phyloP scores from a whole-genome alignment of 2,113 vertebrate species.

The zebrafish (Danio rerio) region GRCz12tu NC_133193.1:5124501-5125000 shows the following conservation, averaged over 20 bases:
- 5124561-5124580: background rate
- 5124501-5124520: constrained; percentile 35
- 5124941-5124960: background rate
- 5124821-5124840: constrained; percentile 24
- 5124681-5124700: background rate
- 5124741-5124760: background rate
- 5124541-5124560: constrained; percentile 35
- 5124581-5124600: background rate
- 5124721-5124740: constrained; percentile 5
- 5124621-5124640: background rate
- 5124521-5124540: constrained; percentile 27
- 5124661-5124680: background rate
- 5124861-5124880: background rate
- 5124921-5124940: background rate
- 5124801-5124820: background rate
- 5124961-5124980: background rate
- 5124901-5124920: background rate
- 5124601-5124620: background rate
- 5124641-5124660: constrained; percentile 4
- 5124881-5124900: background rate
- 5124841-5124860: background rate
- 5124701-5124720: background rate
- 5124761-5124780: constrained; percentile 5
- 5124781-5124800: constrained; percentile 8
- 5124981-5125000: background rate